phyloP scores from a whole-genome alignment of 2,888 invertebrate species.

The Seladonia tumulorum region DNA sequence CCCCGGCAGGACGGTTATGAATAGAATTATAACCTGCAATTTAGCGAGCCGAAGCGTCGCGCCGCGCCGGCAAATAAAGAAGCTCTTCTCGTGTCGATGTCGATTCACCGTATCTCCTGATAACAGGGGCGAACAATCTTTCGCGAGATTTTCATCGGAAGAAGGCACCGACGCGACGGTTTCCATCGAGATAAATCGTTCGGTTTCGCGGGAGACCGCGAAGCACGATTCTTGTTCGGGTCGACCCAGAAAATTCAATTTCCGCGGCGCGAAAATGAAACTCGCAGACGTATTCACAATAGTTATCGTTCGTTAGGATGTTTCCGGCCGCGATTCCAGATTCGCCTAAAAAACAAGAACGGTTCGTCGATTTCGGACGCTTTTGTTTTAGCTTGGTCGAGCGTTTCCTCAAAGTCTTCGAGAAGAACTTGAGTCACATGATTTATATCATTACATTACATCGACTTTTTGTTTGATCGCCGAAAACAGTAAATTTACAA shows the following conservation, averaged over 20 bases:
- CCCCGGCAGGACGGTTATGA: background rate
- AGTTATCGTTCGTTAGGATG: background rate
- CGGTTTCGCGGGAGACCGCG: background rate
- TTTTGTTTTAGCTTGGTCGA: background rate
- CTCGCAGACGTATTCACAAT: background rate
- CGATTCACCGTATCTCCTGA: background rate
- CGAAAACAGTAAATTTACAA: no score
- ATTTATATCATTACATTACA: no score
- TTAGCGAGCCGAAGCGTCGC: background rate
- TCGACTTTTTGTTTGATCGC: no score
- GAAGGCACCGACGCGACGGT: background rate
- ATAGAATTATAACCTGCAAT: background rate
- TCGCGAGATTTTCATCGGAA: background rate
- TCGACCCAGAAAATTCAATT: conserved; percentile 39
- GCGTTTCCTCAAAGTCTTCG: background rate
- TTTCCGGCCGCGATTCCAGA: background rate
- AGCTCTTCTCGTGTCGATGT: background rate
- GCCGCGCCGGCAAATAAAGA: background rate
- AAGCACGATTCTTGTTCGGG: background rate
- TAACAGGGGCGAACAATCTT: background rate
- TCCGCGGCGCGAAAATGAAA: conserved; percentile 26
- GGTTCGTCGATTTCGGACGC: background rate
- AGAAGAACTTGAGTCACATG: background rate
- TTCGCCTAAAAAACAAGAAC: background rate
- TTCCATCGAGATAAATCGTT: background rate